A percentile compares a stretch with the other conserved stretches of the same genome.
Evolutionary conservation across 37 sponge, comb jelly and placozoan species (phyloP).

Genomic region (Ephydatia muelleri): DNA sequence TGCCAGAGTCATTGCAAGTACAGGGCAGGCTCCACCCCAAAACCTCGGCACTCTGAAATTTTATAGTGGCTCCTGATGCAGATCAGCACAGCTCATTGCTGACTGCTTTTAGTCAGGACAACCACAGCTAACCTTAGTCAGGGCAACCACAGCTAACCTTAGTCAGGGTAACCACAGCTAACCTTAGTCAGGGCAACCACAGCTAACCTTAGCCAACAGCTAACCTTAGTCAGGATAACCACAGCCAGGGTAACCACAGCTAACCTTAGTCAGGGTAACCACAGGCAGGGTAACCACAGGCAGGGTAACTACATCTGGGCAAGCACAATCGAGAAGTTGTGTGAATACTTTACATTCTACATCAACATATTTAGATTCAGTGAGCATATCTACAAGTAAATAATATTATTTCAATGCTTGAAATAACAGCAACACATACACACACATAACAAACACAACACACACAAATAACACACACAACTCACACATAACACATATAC

Average conservation of each 20-base stretch:
- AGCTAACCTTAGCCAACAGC: not conserved
- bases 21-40: slow-evolving; percentile 24
- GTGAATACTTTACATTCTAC: too few relatives aligned
- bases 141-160: not conserved
- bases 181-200: not conserved
- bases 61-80: not conserved
- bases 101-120: not conserved
- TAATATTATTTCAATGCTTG: not conserved
- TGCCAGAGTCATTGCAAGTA: slow-evolving; percentile 52
- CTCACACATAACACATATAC: not conserved
- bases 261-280: too few relatives aligned
- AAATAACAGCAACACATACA: not conserved
- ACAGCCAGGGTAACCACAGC: not conserved
- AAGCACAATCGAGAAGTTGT: too few relatives aligned
- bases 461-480: not conserved
- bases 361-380: too few relatives aligned
- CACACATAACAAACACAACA: not conserved
- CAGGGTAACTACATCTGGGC: too few relatives aligned
- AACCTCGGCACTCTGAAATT: slow-evolving; percentile 39
- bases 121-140: not conserved
- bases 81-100: not conserved
- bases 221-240: not conserved
- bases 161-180: not conserved
- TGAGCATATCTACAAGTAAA: too few relatives aligned
- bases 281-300: not conserved